Percentiles rank a stretch among this genome's conserved stretches.
Conservation (phyloP, 2,888 invertebrate species). For the Tetropium fuscum region DNA sequence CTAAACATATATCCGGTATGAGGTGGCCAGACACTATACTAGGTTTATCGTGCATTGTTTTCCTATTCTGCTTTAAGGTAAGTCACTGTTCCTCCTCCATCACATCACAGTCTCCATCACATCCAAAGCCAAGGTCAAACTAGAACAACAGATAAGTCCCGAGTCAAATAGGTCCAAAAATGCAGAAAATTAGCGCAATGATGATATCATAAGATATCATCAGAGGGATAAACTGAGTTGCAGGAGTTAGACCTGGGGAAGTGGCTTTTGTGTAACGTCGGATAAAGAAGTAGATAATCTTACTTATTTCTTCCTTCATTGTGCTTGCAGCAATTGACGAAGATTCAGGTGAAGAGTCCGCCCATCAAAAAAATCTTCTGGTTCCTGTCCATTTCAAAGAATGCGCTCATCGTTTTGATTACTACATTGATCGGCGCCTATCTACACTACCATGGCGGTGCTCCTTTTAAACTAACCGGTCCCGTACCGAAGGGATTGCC, state of each 20-base stretch:
- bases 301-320: too few relatives aligned
- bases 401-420: slow-evolving; percentile 80
- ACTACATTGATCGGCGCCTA: slow-evolving; percentile 66
- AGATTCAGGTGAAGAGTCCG: slow-evolving; percentile 66
- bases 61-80: slow-evolving; percentile 78
- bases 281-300: too few relatives aligned
- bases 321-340: slow-evolving; percentile 71
- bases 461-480: slow-evolving; percentile 75
- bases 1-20: slow-evolving; percentile 67
- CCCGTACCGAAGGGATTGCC: slow-evolving; percentile 71
- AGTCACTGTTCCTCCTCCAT: too few relatives aligned
- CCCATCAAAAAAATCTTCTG: slow-evolving; percentile 72
- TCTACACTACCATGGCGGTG: slow-evolving; percentile 60
- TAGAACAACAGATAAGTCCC: too few relatives aligned
- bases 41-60: slow-evolving; percentile 74
- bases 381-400: slow-evolving; percentile 82
- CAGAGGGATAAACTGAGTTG: too few relatives aligned
- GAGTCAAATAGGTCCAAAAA: too few relatives aligned
- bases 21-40: slow-evolving; percentile 74
- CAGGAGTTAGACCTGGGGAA: too few relatives aligned
- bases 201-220: too few relatives aligned
- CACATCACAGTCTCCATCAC: too few relatives aligned
- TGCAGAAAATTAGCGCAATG: too few relatives aligned
- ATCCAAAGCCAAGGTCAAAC: too few relatives aligned
- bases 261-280: too few relatives aligned